phyloP scores from a whole-genome alignment of 1,140 invertebrate genomes.

The Ectropis grisescens region DNA sequence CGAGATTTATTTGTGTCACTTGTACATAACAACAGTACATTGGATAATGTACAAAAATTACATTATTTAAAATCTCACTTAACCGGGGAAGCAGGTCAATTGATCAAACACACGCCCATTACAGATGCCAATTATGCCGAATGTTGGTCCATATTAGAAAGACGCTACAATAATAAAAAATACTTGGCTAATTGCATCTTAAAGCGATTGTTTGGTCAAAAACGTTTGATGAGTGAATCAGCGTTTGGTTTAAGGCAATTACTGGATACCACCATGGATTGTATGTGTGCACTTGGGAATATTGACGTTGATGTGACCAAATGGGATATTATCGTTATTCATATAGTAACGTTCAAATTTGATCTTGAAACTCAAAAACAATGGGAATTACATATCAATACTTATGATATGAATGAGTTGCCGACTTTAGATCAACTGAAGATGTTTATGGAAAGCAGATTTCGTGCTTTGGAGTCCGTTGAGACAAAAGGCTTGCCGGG shows the following conservation, averaged over 20 bases:
- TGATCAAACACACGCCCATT: not conserved
- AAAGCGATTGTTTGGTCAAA: not conserved
- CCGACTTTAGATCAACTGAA: not conserved
- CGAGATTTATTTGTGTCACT: not conserved
- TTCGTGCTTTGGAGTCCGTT: not conserved
- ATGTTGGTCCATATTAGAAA: not conserved
- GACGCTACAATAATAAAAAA: not conserved
- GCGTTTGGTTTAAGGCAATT: not conserved
- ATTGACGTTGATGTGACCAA: not conserved
- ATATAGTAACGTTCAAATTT: not conserved
- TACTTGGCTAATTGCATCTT: not conserved
- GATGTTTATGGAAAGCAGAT: not conserved
- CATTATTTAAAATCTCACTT: slow-evolving; percentile 1
- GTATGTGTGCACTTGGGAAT: not conserved
- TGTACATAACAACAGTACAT: not conserved
- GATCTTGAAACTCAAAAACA: not conserved
- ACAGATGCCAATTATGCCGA: not conserved
- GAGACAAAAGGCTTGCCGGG: not conserved
- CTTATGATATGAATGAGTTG: not conserved
- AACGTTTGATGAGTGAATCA: not conserved
- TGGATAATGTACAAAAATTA: not conserved
- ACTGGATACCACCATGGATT: not conserved
- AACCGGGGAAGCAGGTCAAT: not conserved
- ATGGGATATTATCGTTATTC: not conserved
- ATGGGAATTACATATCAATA: not conserved